These are phyloP conservation scores for Cyprinodon tularosa DNA, from an alignment of 2,113 vertebrate genomes.

Conservation along the genomic window DNA sequence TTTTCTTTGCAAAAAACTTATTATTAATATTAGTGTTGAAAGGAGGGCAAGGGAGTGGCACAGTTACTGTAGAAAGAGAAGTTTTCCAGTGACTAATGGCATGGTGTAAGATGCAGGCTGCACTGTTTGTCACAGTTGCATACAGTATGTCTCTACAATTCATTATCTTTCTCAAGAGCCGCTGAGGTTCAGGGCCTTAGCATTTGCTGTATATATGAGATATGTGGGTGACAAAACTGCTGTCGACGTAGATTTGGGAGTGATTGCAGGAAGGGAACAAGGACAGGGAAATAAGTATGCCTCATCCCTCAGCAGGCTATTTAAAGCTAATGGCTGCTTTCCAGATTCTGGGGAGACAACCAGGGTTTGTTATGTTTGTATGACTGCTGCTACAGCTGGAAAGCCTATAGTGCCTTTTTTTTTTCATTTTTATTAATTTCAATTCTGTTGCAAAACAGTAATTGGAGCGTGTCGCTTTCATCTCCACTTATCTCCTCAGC, in stretches of 20 bases:
- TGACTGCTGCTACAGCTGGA: conserved; percentile 44
- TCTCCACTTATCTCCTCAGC: conserved; percentile 69
- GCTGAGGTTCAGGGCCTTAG: conserved; percentile 57
- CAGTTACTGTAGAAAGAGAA: conserved; percentile 33
- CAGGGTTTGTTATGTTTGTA: conserved; percentile 57
- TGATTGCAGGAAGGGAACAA: conserved; percentile 14
- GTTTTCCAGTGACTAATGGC: conserved; percentile 36
- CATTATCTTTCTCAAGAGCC: conserved; percentile 64
- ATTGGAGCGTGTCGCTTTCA: conserved; percentile 72
- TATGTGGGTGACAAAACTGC: conserved; percentile 66
- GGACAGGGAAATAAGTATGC: conserved; percentile 17
- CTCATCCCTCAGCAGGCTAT: conserved; percentile 42
- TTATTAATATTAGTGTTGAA: neutral
- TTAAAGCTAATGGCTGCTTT: conserved; percentile 59
- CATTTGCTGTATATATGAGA: conserved; percentile 66
- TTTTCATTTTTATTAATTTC: conserved; percentile 45
- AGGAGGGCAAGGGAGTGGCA: neutral
- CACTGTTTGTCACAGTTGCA: conserved; percentile 50
- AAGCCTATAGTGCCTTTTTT: conserved; percentile 57
- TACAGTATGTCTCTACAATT: conserved; percentile 59
- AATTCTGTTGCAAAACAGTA: conserved; percentile 63
- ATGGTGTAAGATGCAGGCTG: conserved; percentile 25
- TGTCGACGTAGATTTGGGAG: conserved; percentile 53
- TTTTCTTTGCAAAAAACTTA: conserved; percentile 7
- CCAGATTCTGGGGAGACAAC: conserved; percentile 44